Base-by-base conservation (phyloP, 2,113 vertebrate genomes). In the Mustelus asterias region DNA sequence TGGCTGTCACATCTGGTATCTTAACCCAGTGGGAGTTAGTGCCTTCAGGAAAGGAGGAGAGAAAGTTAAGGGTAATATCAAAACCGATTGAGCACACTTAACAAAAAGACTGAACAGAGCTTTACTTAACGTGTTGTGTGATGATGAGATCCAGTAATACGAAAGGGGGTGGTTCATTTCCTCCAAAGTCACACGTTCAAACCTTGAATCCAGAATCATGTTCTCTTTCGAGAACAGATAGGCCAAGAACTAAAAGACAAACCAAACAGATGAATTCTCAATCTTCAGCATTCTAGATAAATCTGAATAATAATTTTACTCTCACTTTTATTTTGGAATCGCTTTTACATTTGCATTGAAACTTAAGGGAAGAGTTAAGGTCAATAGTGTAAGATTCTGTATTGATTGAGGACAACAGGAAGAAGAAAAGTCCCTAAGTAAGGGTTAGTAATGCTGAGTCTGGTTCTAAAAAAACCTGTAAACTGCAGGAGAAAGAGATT, bases 101-200 rank as follows among this genome's bases (percentile, higher is more conserved):
- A 44, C 37, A 65, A 60, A 86, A 89, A 54, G 44, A 54, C 24
- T 33, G 58, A 60, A 63, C 54, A 90, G 54, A 90, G 26, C 13
- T 80, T 96, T 78, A 67, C 67, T 90, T 97, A 98, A 98, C 98
- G 98, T 98, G 96, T 98, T 98, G 96, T 98, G 98, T 20, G 98
- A 98, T 0, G 98, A 98, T 10, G 98, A 98, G 96, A 98, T 98
- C 98, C 98, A 98, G 96, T 98, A 98, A 96, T 98, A 98, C 54
- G 98, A 98, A 93, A 98, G 96, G 0, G 98, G 98, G 41, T 97
- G 96, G 94, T 98, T 98, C 98, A 98, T 98, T 96, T 98, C 98
- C 8, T 98, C 98, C 0, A 97, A 96, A 96, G 96, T 96, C 20
- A 98, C 97, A 0, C 97, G 97, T 1, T 98, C 97, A 0, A 97